Evolutionary conservation across 2,888 invertebrate species (phyloP), one percentile per base, ranked within the genome.

Genomic region (Heliconius ismenius): DNA sequence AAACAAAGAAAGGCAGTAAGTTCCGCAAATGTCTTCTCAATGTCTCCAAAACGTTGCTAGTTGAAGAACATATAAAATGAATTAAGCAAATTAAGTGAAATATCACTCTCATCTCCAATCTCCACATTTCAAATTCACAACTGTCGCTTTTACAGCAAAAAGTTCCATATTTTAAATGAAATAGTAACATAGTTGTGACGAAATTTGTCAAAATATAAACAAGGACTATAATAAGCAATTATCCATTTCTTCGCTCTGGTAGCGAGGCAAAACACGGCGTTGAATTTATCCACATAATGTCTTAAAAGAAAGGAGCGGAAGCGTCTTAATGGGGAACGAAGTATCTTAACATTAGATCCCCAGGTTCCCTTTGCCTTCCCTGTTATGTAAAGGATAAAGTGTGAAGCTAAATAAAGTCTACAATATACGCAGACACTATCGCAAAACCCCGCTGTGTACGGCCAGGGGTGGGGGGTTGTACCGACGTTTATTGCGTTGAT

Each of bases 401-500:
- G n/a, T 58, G n/a, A 58, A 58, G 21, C 9, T 54, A 21, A 15
- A 1, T n/a, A n/a, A 58, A 70, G 3, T 70, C 70, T 36, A 28
- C 9, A 36, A 9, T 70, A 36, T 58, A 58, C 58, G 70, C 11
- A 9, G 13, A 70, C 54, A 28, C 58, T 91, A 90, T 89, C 86
- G 86, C 84, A 86, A 84, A 88, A 87, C 86, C 84, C 82, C 86
- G 49, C 75, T 62, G 83, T 78, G 83, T 79, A 80, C 80, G 77
- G 81, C 39, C 74, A 79, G 79, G 82, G 83, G 58, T 58, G n/a
- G 58, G 58, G 58, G 58, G 58, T 58, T 73, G 84, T 81, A 68
- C 15, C 43, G 49, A 76, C 76, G 76, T 86, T 87, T 88, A 90
- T 88, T 86, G 84, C 81, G 86, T 87, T 92, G 91, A 91, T 92